phyloP scores from a whole-genome alignment of 2,888 invertebrate genomes.

The Proisotoma minuta region DNA sequence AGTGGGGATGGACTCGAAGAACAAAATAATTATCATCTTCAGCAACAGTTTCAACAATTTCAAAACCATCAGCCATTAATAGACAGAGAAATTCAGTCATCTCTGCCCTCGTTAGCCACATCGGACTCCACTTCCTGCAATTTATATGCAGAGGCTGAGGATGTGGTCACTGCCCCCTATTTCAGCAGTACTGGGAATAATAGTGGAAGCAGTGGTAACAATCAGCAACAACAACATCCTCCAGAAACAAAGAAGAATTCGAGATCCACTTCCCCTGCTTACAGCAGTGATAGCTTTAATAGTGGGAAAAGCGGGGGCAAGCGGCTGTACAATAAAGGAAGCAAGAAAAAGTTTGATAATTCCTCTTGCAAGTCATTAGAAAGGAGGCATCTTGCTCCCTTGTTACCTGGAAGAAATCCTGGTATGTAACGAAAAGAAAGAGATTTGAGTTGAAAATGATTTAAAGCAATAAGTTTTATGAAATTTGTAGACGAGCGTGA shows the following conservation, averaged over 20 bases:
- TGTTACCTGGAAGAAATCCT: constrained; percentile 44
- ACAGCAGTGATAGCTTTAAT: constrained; percentile 50
- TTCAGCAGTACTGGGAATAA: constrained; percentile 22
- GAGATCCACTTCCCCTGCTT: constrained; percentile 46
- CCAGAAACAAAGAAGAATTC: constrained; percentile 43
- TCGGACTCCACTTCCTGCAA: constrained; percentile 47
- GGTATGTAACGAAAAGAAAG: constrained; percentile 22
- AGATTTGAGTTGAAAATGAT: too few relatives aligned
- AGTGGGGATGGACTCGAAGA: constrained; percentile 47
- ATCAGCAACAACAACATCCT: constrained; percentile 26
- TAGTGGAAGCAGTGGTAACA: constrained; percentile 31
- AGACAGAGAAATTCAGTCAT: constrained; percentile 56
- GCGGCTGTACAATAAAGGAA: constrained; percentile 43
- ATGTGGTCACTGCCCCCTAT: constrained; percentile 42
- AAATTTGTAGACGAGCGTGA: constrained; percentile 40
- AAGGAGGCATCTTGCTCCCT: constrained; percentile 45
- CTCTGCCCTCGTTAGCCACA: constrained; percentile 52
- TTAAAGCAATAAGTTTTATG: too few relatives aligned
- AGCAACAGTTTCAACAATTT: constrained; percentile 19
- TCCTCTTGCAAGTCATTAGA: constrained; percentile 44
- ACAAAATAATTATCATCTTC: constrained; percentile 28
- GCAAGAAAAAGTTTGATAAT: constrained; percentile 47
- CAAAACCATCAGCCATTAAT: constrained; percentile 47
- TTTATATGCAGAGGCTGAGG: constrained; percentile 47
- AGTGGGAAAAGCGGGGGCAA: constrained; percentile 54